phyloP scores from a whole-genome alignment of 2,888 invertebrate genomes.

The Drosophila sordidula region DNA sequence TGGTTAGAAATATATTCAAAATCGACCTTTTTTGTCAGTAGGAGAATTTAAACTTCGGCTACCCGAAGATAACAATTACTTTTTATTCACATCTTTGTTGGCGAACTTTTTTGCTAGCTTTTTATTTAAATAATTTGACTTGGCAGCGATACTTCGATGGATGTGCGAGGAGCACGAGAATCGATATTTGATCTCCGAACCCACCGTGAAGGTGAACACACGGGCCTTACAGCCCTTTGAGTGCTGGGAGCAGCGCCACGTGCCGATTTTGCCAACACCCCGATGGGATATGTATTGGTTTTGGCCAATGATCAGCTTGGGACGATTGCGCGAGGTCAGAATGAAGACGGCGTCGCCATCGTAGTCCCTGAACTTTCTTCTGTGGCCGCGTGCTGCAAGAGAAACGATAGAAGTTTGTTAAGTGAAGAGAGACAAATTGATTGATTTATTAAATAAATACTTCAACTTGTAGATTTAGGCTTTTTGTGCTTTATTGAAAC shows the following conservation, averaged over 20 bases:
- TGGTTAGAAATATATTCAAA: no score
- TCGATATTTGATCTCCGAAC: slow-evolving; percentile 66
- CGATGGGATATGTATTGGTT: slow-evolving; percentile 52
- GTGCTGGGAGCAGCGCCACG: slow-evolving; percentile 67
- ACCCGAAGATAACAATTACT: background rate
- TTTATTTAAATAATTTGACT: background rate
- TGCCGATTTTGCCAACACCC: slow-evolving; percentile 38
- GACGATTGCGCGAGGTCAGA: slow-evolving; percentile 22
- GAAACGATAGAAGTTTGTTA: background rate
- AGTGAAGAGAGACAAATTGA: background rate
- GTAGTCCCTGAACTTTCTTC: slow-evolving; percentile 10
- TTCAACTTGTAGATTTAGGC: no score
- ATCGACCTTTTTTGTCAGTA: no score
- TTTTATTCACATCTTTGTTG: background rate
- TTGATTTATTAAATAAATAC: no score
- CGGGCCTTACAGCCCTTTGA: slow-evolving; percentile 64
- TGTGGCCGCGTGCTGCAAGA: slow-evolving; percentile 28
- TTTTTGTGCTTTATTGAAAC: no score
- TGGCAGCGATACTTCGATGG: slow-evolving; percentile 30
- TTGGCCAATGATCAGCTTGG: slow-evolving; percentile 56
- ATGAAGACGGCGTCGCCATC: slow-evolving; percentile 53
- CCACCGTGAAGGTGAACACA: slow-evolving; percentile 52
- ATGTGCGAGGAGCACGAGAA: slow-evolving; percentile 63
- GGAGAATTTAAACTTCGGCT: no score
- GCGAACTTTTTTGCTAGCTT: background rate